A percentile compares a stretch with the other conserved stretches of the same genome.
Conservation (phyloP, 2,797 vertebrate genomes). For the Anabas testudineus region DNA sequence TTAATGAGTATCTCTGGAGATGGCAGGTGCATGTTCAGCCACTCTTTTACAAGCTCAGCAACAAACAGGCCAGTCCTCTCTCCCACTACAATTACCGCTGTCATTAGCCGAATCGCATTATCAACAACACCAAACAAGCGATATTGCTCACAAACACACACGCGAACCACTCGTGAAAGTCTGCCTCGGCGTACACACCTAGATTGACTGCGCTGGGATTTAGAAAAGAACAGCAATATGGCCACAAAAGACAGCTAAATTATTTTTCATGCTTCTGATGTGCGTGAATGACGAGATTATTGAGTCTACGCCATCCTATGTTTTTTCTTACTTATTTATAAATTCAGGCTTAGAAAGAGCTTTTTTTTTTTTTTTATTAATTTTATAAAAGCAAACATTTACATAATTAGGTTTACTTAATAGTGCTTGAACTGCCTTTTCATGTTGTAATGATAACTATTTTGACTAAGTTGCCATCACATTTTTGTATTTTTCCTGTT, state of each 20-base stretch:
- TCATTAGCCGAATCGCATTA: conserved; percentile 75
- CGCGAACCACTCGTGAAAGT: conserved; percentile 39
- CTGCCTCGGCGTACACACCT: conserved; percentile 44
- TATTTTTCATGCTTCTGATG: conserved; percentile 8
- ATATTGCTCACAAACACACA: conserved; percentile 57
- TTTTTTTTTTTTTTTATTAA: too few relatives aligned
- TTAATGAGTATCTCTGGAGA: conserved; percentile 86
- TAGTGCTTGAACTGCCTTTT: conserved; percentile 43
- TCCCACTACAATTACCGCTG: conserved; percentile 71
- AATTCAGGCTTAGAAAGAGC: conserved; percentile 23
- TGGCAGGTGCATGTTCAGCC: conserved; percentile 86
- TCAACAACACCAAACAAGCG: conserved; percentile 66
- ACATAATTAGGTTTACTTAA: conserved; percentile 61
- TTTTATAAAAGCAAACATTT: conserved; percentile 51
- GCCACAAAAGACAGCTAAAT: conserved; percentile 8
- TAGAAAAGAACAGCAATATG: neutral
- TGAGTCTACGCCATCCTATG: neutral
- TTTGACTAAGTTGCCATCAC: conserved; percentile 33
- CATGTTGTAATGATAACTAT: conserved; percentile 27
- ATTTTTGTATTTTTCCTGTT: conserved; percentile 34
- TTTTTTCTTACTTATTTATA: conserved; percentile 34
- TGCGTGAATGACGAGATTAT: conserved; percentile 23
- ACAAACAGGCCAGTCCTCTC: conserved; percentile 66
- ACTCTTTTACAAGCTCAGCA: conserved; percentile 83
- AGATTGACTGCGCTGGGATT: conserved; percentile 21